Percentiles rank a stretch among this genome's conserved stretches.
Evolutionary conservation across 2,113 vertebrate species (phyloP).

Genomic region (Ancistrus triradiatus): DNA sequence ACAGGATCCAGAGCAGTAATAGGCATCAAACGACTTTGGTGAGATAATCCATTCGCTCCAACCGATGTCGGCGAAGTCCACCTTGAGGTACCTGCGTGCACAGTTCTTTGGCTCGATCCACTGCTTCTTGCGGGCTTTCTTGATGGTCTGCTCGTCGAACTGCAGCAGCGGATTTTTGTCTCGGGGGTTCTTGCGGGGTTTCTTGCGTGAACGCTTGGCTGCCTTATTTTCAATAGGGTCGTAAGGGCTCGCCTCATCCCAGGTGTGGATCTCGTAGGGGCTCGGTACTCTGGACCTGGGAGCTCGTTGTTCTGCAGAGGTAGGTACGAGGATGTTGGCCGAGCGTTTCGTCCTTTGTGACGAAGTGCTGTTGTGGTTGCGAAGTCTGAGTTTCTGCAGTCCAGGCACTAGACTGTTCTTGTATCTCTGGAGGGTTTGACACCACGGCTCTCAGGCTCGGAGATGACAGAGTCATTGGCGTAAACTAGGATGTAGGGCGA

Average conservation of each 20-base stretch:
- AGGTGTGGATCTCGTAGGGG: constrained; percentile 70
- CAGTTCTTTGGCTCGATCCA: constrained; percentile 88
- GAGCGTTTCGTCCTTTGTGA: constrained; percentile 73
- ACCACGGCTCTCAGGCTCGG: constrained; percentile 85
- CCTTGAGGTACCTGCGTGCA: constrained; percentile 86
- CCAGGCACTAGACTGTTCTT: constrained; percentile 49
- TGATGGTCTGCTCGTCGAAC: constrained; percentile 91
- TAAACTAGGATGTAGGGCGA: constrained; percentile 91
- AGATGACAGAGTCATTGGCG: constrained; percentile 90
- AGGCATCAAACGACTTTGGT: constrained; percentile 92
- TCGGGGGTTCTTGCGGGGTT: constrained; percentile 75
- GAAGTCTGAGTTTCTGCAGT: constrained; percentile 54
- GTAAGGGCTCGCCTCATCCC: constrained; percentile 78
- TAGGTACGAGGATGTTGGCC: constrained; percentile 61
- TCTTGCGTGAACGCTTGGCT: constrained; percentile 75
- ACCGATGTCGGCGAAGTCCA: constrained; percentile 96
- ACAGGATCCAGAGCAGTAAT: constrained; percentile 93
- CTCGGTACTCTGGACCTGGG: constrained; percentile 81
- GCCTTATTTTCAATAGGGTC: constrained; percentile 73
- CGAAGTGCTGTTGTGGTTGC: constrained; percentile 39
- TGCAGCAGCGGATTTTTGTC: constrained; percentile 83
- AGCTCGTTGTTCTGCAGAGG: constrained; percentile 92
- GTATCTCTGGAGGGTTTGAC: constrained; percentile 74
- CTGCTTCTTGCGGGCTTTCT: constrained; percentile 88
- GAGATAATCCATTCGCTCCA: constrained; percentile 99